phyloP scores from a whole-genome alignment of 2,888 invertebrate species.

The Apotomis betuletana region DNA sequence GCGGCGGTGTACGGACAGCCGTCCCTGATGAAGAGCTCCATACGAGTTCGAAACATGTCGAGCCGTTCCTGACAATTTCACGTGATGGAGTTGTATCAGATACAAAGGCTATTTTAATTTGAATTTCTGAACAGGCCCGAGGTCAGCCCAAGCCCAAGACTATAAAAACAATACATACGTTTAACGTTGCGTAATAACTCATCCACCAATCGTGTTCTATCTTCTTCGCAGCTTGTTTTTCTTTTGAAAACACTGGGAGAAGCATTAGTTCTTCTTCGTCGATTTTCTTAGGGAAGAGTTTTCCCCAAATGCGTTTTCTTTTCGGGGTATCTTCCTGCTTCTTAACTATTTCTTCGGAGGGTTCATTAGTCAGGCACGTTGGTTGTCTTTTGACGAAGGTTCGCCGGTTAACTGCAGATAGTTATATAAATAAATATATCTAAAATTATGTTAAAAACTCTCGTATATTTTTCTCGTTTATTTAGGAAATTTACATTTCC shows the following conservation, averaged over 20 bases:
- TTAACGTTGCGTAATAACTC: conserved; percentile 59
- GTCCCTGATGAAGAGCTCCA: no score
- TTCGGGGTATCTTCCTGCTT: conserved; percentile 24
- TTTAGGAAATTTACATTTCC: no score
- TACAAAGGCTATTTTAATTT: no score
- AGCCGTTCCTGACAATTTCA: no score
- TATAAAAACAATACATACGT: conserved; percentile 47
- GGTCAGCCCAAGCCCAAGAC: no score
- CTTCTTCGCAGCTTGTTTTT: conserved; percentile 45
- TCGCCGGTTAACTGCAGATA: conserved; percentile 1
- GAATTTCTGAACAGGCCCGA: no score
- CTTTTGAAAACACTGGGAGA: conserved; percentile 59
- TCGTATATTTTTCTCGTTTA: no score
- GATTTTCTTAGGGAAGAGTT: conserved; percentile 52
- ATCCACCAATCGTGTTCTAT: conserved; percentile 67
- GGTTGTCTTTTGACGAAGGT: conserved; percentile 8
- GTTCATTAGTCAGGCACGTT: neutral
- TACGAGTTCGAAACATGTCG: no score
- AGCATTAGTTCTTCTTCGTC: conserved; percentile 64
- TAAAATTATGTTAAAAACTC: no score
- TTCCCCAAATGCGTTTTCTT: conserved; percentile 51
- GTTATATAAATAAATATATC: no score
- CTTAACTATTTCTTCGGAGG: conserved; percentile 21
- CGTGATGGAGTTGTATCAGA: no score
- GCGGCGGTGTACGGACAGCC: no score